Percentiles rank a stretch among this genome's conserved stretches.
Evolutionary conservation across 2,113 vertebrate species (phyloP).

Genomic region (Bathybates hornii): DNA sequence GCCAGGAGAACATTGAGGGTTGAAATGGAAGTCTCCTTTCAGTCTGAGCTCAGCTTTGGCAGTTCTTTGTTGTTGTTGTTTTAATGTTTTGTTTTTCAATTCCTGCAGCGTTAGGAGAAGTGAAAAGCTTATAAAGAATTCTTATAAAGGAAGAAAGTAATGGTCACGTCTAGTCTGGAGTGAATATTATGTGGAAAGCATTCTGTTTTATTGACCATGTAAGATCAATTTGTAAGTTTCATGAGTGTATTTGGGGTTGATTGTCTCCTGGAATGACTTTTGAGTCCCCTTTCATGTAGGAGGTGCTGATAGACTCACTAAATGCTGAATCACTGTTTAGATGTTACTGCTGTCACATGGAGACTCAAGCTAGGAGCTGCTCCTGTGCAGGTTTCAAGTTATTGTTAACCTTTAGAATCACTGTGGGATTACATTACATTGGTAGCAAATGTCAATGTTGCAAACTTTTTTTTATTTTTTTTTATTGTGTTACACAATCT

Average conservation of each 20-base stretch:
- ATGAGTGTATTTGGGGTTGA: not conserved
- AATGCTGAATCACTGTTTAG: not conserved
- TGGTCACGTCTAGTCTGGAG: not conserved
- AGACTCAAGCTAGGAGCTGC: not conserved
- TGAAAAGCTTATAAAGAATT: not conserved
- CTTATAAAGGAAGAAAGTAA: not conserved
- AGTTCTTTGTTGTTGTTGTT: not conserved
- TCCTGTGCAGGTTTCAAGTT: not conserved
- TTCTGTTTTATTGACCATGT: not conserved
- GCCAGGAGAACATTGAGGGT: not conserved
- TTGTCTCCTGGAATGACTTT: not conserved
- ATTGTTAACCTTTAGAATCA: not conserved
- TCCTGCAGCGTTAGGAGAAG: not conserved
- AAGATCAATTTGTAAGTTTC: not conserved
- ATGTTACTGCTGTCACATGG: not conserved
- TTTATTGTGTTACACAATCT: not conserved
- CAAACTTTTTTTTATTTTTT: not conserved
- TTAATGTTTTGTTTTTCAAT: not conserved
- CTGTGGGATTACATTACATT: not conserved
- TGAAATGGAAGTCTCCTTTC: not conserved
- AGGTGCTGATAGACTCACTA: not conserved
- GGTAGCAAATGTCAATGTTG: not conserved
- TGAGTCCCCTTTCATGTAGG: not conserved
- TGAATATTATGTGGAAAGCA: not conserved
- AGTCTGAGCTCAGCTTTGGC: constrained; percentile 17